These are phyloP conservation scores for Bubo bubo DNA, from an alignment of 2,113 vertebrate species.

Conservation along the genomic window DNA sequence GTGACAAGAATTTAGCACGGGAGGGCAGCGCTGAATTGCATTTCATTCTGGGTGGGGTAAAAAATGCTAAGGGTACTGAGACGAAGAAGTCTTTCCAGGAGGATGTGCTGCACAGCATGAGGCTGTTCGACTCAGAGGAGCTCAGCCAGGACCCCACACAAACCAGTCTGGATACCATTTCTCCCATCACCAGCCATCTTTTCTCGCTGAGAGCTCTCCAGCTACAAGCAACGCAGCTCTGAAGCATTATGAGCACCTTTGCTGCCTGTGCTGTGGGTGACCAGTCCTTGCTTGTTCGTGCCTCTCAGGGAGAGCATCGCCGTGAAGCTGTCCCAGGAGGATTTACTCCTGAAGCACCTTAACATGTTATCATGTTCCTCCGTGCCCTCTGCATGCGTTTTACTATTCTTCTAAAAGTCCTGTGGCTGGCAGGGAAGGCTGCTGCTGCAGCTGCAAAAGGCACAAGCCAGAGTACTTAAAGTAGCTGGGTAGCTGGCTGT, in stretches of 20 bases:
- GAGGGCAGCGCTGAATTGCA: not conserved
- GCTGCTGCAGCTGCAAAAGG: not conserved
- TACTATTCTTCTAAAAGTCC: not conserved
- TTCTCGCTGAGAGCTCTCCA: not conserved
- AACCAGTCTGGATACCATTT: not conserved
- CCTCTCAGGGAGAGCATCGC: not conserved
- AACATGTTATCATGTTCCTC: accelerated
- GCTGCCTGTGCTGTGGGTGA: too few relatives aligned
- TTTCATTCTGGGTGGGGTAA: not conserved
- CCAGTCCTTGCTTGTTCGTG: not conserved
- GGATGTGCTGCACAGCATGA: not conserved
- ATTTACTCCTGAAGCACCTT: not conserved
- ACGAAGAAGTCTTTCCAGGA: not conserved
- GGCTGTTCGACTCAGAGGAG: not conserved
- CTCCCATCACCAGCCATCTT: not conserved
- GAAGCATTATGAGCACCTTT: not conserved
- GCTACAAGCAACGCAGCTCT: accelerated
- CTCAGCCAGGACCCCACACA: not conserved
- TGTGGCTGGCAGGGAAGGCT: not conserved
- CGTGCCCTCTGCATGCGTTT: accelerated
- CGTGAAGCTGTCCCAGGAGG: not conserved
- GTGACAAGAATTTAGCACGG: not conserved
- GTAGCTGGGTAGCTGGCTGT: not conserved
- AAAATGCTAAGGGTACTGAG: not conserved
- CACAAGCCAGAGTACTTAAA: not conserved